Conservation (phyloP, 2,888 invertebrate genomes). For the Melikaiella ostensackeni region DNA sequence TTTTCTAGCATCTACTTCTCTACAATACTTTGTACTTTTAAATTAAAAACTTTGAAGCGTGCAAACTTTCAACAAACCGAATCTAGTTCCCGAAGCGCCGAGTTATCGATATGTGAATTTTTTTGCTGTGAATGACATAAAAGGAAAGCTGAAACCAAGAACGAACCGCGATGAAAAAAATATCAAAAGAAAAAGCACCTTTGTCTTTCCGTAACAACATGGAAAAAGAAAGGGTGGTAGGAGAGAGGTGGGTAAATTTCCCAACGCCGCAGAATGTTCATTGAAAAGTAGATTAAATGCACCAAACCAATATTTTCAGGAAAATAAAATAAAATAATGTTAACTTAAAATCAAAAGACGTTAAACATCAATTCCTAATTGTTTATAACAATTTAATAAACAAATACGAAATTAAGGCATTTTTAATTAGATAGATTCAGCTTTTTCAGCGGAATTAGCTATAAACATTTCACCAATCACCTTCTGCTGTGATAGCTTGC, state of each 20-base stretch:
- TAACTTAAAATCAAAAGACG: no score
- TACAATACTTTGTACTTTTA: no score
- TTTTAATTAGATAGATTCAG: no score
- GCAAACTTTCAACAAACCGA: background rate
- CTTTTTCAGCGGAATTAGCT: no score
- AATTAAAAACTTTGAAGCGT: background rate
- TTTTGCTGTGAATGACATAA: slow-evolving; percentile 8
- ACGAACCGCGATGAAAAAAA: background rate
- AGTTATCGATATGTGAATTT: slow-evolving; percentile 12
- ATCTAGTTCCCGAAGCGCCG: background rate
- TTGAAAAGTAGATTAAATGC: background rate
- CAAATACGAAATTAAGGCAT: no score
- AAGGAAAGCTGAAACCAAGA: background rate
- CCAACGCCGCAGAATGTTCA: background rate
- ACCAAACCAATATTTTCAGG: no score
- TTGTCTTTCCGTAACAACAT: slow-evolving; percentile 6
- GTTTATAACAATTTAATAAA: no score
- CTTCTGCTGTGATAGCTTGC: no score
- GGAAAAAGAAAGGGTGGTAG: background rate
- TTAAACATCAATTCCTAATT: no score
- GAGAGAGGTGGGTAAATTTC: background rate
- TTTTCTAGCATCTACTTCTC: background rate
- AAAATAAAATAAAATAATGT: no score
- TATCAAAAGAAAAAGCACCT: slow-evolving; percentile 28
- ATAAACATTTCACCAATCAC: no score